These are phyloP conservation scores for Trachelus tabidus DNA, from an alignment of 2,888 invertebrate species.

Conservation along the genomic window DNA sequence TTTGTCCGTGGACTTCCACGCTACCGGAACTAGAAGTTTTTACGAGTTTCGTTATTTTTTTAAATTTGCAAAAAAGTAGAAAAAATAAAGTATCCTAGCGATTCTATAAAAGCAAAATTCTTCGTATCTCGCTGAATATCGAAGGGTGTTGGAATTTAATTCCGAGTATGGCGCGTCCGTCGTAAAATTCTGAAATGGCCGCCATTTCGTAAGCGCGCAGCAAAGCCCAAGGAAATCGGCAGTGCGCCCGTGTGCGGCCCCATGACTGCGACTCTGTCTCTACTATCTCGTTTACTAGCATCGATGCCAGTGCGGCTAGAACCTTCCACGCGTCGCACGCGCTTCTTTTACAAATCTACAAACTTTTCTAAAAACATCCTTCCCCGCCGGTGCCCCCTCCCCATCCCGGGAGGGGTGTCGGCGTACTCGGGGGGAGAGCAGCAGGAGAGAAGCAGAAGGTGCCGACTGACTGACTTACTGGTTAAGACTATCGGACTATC, in stretches of 20 bases:
- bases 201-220: neutral
- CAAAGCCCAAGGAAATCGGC: neutral
- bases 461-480: neutral
- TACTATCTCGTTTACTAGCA: constrained; percentile 6
- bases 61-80: neutral
- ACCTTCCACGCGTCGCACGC: constrained; percentile 6
- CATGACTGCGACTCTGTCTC: constrained; percentile 2
- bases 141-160: neutral
- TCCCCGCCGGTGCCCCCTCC: neutral
- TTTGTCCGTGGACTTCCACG: neutral
- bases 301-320: constrained; percentile 2
- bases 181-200: neutral
- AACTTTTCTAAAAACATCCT: constrained; percentile 58
- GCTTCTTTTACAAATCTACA: constrained; percentile 40
- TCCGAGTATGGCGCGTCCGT: neutral
- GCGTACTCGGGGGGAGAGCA: constrained; percentile 19
- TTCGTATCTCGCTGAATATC: neutral
- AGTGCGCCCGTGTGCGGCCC: neutral
- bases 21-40: neutral
- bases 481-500: neutral
- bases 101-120: neutral
- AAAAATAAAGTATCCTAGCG: neutral
- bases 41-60: neutral
- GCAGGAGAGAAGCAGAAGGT: constrained; percentile 20
- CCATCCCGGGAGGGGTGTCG: neutral